Percentiles rank a stretch among this genome's conserved stretches.
Conservation (phyloP, 2,113 vertebrate genomes). For the Poecilia latipinna region DNA sequence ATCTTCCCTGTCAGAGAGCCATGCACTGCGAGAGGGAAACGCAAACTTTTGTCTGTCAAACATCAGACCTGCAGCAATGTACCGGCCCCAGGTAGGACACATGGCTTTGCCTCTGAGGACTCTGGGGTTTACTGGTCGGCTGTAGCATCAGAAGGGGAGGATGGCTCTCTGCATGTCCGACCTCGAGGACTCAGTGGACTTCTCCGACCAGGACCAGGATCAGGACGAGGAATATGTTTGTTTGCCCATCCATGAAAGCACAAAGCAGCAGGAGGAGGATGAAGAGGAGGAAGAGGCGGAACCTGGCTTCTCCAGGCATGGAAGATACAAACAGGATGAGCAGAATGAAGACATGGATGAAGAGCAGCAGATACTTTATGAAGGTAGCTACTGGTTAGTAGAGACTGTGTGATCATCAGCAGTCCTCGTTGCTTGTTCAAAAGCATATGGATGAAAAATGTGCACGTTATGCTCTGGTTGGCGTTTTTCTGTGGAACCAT, state of each 20-base stretch:
- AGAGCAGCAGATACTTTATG: conserved; percentile 63
- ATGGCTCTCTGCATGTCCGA: conserved; percentile 56
- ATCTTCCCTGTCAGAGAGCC: conserved; percentile 2
- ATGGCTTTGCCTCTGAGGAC: conserved; percentile 36
- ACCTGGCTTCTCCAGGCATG: conserved; percentile 39
- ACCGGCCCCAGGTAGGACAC: conserved; percentile 9
- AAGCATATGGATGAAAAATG: background rate
- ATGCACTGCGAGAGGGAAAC: background rate
- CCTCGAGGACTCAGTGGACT: conserved; percentile 41
- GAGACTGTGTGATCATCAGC: background rate
- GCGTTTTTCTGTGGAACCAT: background rate
- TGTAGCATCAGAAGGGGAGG: background rate
- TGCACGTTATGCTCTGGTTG: too few relatives aligned
- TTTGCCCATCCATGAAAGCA: conserved; percentile 32
- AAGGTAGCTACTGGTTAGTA: conserved; percentile 54
- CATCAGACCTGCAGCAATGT: conserved; percentile 9
- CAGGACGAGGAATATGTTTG: conserved; percentile 48
- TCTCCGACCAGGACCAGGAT: conserved; percentile 10
- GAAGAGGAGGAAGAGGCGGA: conserved; percentile 33
- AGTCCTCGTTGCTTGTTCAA: background rate
- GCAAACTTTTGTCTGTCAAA: conserved; percentile 2
- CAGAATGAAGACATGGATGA: conserved; percentile 59
- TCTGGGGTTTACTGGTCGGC: conserved; percentile 28
- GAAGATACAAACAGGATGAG: conserved; percentile 18
- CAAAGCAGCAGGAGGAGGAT: conserved; percentile 34